Evolutionary conservation across 2,113 vertebrate genomes (phyloP).

Genomic region (Vimba vimba): DNA sequence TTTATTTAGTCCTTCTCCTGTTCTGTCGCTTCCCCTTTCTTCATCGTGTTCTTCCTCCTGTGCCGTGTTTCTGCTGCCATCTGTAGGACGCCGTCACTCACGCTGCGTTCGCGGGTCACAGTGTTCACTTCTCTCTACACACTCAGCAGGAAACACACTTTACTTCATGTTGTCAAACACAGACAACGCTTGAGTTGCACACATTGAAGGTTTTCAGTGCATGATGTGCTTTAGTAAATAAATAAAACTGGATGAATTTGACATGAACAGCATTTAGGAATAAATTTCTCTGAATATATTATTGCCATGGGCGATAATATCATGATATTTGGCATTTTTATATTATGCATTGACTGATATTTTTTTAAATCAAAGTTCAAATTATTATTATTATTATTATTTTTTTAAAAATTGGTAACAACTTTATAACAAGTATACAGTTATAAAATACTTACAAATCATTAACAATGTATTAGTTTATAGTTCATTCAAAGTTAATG

Average conservation of each 20-base stretch:
- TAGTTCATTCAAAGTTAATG: too few species aligned
- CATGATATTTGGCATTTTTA: too few species aligned
- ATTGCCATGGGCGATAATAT: too few species aligned
- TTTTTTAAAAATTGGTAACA: too few species aligned
- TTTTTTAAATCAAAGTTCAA: too few species aligned
- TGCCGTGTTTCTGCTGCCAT: slow-evolving; percentile 49
- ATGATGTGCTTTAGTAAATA: neutral
- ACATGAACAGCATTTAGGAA: neutral
- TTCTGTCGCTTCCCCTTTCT: neutral
- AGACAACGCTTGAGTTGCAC: neutral
- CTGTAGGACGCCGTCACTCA: slow-evolving; percentile 34
- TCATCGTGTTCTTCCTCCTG: neutral
- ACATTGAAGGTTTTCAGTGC: neutral
- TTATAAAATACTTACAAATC: too few species aligned
- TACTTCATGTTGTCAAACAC: neutral
- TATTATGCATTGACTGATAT: too few species aligned
- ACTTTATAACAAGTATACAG: too few species aligned
- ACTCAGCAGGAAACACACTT: neutral
- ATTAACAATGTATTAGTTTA: too few species aligned
- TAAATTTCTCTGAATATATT: neutral
- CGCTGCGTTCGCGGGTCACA: neutral
- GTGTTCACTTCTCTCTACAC: neutral
- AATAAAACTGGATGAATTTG: neutral
- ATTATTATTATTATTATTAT: too few species aligned
- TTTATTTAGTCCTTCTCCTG: slow-evolving; percentile 20